phyloP scores from a whole-genome alignment of 53 echinoderm and acorn worm genomes.

The Henricia sp. region DNA sequence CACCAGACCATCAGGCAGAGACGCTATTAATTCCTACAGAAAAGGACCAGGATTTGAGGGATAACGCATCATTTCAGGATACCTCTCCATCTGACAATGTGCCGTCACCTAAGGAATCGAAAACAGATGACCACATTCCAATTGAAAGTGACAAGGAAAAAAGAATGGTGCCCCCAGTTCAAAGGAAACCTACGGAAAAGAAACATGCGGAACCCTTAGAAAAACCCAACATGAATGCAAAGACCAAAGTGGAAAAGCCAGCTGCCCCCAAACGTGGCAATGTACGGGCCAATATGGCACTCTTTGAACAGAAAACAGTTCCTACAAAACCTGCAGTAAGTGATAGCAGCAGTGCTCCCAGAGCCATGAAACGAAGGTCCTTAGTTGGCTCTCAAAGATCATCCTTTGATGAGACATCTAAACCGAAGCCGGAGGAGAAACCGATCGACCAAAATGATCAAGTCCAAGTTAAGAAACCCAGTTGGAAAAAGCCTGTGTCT shows the following conservation, averaged over 20 bases:
- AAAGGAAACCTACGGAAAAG: slow-evolving; percentile 22
- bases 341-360: slow-evolving; percentile 50
- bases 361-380: slow-evolving; percentile 23
- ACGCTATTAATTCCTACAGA: slow-evolving; percentile 24
- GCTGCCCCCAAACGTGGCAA: slow-evolving; percentile 32
- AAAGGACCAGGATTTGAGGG: background rate
- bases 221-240: background rate
- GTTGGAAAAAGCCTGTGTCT: slow-evolving; percentile 38
- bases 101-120: slow-evolving; percentile 4
- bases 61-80: background rate
- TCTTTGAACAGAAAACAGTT: slow-evolving; percentile 65
- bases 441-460: slow-evolving; percentile 14
- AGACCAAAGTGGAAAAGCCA: background rate
- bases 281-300: slow-evolving; percentile 64
- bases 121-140: slow-evolving; percentile 6
- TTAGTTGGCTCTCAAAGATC: slow-evolving; percentile 15
- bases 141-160: slow-evolving; percentile 30
- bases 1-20: slow-evolving; percentile 6
- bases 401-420: slow-evolving; percentile 40
- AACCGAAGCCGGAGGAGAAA: slow-evolving; percentile 64
- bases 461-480: slow-evolving; percentile 33
- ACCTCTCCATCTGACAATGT: background rate
- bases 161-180: background rate
- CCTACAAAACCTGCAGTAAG: slow-evolving; percentile 41
- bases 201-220: background rate